Evolutionary conservation across 37 sponge, comb jelly and placozoan genomes (phyloP).

Genomic region (Mnemiopsis leidyi): DNA sequence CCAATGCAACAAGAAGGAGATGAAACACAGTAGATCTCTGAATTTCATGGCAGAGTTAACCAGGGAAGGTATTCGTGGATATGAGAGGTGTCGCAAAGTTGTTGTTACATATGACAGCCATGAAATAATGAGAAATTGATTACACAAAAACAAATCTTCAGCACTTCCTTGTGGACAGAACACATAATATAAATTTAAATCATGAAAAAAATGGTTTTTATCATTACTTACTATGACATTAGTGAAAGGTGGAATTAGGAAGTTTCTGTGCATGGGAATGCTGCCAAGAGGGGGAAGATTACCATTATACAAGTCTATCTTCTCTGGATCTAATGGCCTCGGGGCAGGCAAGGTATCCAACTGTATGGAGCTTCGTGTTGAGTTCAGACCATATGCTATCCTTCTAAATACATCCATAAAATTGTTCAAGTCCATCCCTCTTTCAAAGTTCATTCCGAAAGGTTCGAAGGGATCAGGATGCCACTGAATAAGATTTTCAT

Average conservation of each 20-base stretch:
- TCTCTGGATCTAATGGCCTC: not conserved
- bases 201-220: no score
- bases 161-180: no score
- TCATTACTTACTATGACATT: constrained; percentile 23
- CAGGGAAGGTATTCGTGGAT: no score
- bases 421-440: not conserved
- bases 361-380: constrained; percentile 1
- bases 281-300: constrained; percentile 24
- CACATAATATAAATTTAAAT: no score
- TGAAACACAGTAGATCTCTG: no score
- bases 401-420: constrained; percentile 36
- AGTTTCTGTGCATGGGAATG: constrained; percentile 48
- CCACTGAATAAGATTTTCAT: not conserved
- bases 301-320: constrained; percentile 45
- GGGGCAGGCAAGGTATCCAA: constrained; percentile 36
- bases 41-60: no score
- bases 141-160: no score
- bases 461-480: constrained; percentile 41
- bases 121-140: no score
- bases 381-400: constrained; percentile 19
- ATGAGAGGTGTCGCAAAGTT: no score
- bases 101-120: no score
- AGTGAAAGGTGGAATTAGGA: constrained; percentile 30
- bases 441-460: not conserved
- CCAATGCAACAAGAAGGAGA: no score